These are phyloP conservation scores for Epirrhoe alternata DNA, from an alignment of 2,888 invertebrate genomes.

Conservation along the genomic window DNA sequence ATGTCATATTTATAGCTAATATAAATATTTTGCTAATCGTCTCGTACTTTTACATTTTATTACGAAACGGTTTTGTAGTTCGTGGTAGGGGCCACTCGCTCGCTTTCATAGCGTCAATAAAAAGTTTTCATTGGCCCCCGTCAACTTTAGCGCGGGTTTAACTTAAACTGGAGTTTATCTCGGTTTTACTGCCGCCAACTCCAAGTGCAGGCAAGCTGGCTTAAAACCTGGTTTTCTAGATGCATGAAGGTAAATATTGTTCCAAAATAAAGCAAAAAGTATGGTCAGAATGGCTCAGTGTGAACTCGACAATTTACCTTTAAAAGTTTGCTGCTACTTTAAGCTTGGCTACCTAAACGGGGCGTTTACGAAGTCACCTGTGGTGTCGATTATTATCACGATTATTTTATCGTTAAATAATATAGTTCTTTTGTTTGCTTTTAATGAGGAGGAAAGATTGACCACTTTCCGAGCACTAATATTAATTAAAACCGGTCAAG, in stretches of 20 bases:
- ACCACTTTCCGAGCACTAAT: no score
- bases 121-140: constrained; percentile 76
- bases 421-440: no score
- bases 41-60: neutral
- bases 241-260: neutral
- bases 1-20: neutral
- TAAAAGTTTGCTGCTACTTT: no score
- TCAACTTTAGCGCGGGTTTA: constrained; percentile 57
- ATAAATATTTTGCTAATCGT: neutral
- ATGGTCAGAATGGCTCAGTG: no score
- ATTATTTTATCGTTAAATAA: no score
- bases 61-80: neutral
- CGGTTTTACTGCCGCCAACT: constrained; percentile 63
- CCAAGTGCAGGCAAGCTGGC: constrained; percentile 48
- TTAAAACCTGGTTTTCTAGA: constrained; percentile 5
- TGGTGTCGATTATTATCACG: no score
- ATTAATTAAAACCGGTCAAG: no score
- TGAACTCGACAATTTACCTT: no score
- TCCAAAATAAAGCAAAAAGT: no score
- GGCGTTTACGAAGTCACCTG: no score
- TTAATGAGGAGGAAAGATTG: no score
- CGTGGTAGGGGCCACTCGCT: constrained; percentile 57
- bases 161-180: constrained; percentile 69
- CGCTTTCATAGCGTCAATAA: constrained; percentile 72
- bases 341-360: no score